Evolutionary conservation across 2,888 invertebrate genomes (phyloP), one percentile per base, ranked within the genome.

Genomic region (Quadriops clusia): DNA sequence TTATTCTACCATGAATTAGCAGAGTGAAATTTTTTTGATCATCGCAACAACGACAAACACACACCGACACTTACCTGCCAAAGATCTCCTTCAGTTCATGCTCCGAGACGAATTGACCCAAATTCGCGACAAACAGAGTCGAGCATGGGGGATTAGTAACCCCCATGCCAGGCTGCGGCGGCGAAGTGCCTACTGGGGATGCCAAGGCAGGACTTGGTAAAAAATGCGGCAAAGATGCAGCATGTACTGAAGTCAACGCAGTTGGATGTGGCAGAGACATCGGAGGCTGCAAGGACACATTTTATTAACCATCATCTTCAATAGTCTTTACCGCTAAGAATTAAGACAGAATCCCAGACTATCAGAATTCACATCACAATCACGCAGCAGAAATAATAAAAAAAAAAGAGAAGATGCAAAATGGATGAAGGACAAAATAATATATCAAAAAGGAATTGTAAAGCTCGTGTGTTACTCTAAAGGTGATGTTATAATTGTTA

Each of bases 21-120:
- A 27, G 13, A 13, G 17, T 10, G 14, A 30, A 30, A 9, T 28
- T 22, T 23, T 17, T 5, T 15, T 30, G 23, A 16, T 30, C 17
- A 9, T 13, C 13, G 6, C 3, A 15, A 20, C 10, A 7, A 15
- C 4, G 20, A 30, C 12, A 11, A 10, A 23, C 14, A 7, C 16
- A 24, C 7, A 9, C 7, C 14, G 10, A 23, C 17, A 36, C 70
- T 67, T 65, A 94, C 93, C 91, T 93, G 77, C 85, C 85, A 69
- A 95, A 94, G 59, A 97, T 84, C 67, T 94, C 93, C 72, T 94
- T 94, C 49, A 97, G 79, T 65, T 97, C 95, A 60, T 95, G 94
- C 67, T 97, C 97, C 47, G 90, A 91, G 54, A 94, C 93, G 64
- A 89, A 91, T 65, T 90, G 90, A 47, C 95, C 94, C 57, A 97